Evolutionary conservation across 2,797 vertebrate species (phyloP).

Genomic region (Lagorchestes hirsutus): DNA sequence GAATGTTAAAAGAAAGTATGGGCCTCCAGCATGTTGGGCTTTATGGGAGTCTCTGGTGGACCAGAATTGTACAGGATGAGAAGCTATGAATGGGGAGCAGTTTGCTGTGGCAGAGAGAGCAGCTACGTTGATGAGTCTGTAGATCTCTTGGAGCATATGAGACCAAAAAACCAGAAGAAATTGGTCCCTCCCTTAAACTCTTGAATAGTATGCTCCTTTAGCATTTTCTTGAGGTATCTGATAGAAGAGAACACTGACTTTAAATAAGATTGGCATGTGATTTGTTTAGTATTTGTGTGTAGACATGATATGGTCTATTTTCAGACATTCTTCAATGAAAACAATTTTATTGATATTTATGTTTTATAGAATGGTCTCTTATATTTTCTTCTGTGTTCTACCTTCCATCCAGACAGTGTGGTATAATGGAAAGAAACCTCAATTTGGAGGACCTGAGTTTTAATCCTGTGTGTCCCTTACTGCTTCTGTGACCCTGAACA

Average conservation of each 20-base stretch:
- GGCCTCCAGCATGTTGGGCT: background rate
- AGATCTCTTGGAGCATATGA: background rate
- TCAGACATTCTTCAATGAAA: background rate
- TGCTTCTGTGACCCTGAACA: background rate
- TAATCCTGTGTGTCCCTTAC: background rate
- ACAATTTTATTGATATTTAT: background rate
- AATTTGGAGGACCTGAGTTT: background rate
- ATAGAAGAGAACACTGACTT: background rate
- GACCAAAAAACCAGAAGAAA: background rate
- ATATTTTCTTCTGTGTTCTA: background rate
- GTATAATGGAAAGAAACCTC: background rate
- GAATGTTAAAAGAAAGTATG: background rate
- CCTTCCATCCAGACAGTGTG: background rate
- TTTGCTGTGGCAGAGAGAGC: background rate
- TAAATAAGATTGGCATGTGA: background rate
- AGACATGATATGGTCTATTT: background rate
- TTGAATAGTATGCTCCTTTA: background rate
- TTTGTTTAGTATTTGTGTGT: background rate
- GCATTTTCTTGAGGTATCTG: background rate
- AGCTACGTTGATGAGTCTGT: background rate
- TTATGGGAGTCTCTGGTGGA: background rate
- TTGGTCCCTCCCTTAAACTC: background rate
- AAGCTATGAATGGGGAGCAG: background rate
- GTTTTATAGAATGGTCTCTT: background rate
- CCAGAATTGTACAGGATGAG: background rate